Evolutionary conservation across 2,797 vertebrate species (phyloP).

Genomic region (Hydrolagus colliei): DNA sequence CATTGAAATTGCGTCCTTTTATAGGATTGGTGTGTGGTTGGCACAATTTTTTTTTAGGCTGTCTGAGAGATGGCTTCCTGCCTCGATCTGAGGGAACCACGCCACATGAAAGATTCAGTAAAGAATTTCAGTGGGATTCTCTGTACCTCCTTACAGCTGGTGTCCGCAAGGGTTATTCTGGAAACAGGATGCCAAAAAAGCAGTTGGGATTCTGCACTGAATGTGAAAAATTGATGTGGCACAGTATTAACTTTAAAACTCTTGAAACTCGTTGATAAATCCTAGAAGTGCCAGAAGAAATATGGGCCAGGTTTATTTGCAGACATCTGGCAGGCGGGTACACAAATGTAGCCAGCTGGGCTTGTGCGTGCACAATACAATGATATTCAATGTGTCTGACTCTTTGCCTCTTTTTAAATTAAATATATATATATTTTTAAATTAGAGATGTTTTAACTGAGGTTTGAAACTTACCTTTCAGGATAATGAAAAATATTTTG

Average conservation of each 20-base stretch:
- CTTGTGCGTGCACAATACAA: constrained; percentile 36
- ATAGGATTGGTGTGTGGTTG: too few relatives aligned
- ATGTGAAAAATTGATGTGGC: background rate
- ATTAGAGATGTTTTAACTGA: background rate
- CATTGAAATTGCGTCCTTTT: too few relatives aligned
- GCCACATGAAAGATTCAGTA: too few relatives aligned
- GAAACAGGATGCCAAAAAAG: too few relatives aligned
- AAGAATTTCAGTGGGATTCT: too few relatives aligned
- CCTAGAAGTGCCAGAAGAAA: constrained; percentile 53
- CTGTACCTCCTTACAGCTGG: too few relatives aligned
- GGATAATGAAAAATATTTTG: background rate
- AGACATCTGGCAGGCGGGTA: constrained; percentile 46
- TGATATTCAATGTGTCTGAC: constrained; percentile 42
- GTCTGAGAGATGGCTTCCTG: too few relatives aligned
- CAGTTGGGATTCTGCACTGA: background rate
- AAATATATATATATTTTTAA: background rate
- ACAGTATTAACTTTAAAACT: background rate
- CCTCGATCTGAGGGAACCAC: too few relatives aligned
- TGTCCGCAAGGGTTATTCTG: too few relatives aligned
- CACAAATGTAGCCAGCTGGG: constrained; percentile 53
- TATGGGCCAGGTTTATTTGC: constrained; percentile 54
- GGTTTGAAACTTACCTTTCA: background rate
- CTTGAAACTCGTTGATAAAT: constrained; percentile 15
- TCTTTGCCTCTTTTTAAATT: constrained; percentile 18
- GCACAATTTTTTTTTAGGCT: too few relatives aligned